phyloP scores from a whole-genome alignment of 1,140 invertebrate genomes.

The Polyergus mexicanus region DNA sequence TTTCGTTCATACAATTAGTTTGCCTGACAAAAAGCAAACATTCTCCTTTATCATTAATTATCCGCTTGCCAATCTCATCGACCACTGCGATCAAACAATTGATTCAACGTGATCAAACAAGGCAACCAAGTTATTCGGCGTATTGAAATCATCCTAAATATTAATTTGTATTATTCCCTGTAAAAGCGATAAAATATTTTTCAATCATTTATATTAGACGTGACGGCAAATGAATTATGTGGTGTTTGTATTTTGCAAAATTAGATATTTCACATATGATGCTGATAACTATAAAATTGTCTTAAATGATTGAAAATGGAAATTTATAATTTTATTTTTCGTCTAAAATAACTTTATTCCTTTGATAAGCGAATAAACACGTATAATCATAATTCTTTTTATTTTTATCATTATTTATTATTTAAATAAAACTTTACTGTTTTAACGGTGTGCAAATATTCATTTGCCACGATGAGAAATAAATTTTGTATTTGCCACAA shows the following conservation, averaged over 20 bases:
- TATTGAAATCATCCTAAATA: constrained; percentile 16
- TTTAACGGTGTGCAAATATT: background rate
- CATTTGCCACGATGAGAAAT: background rate
- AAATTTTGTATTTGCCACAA: background rate
- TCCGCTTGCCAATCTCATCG: constrained; percentile 48
- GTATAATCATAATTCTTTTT: background rate
- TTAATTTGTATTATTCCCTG: constrained; percentile 45
- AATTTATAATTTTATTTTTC: background rate
- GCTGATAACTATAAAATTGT: background rate
- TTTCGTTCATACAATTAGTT: constrained; percentile 32
- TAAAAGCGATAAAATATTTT: background rate
- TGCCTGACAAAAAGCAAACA: constrained; percentile 33
- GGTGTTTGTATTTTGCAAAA: background rate
- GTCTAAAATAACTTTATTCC: background rate
- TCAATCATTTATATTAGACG: background rate
- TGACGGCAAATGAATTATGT: background rate
- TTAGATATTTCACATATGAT: background rate
- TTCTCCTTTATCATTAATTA: constrained; percentile 61
- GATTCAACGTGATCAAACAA: constrained; percentile 52
- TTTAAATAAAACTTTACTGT: background rate
- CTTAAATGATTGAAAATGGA: background rate
- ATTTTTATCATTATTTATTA: background rate
- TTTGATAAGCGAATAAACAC: constrained; percentile 5
- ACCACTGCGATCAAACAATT: constrained; percentile 44
- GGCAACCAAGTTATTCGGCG: background rate